A percentile compares a stretch with the other conserved stretches of the same genome.
Evolutionary conservation across 2,888 invertebrate genomes (phyloP).

Genomic region (Megalurothrips usitatus): DNA sequence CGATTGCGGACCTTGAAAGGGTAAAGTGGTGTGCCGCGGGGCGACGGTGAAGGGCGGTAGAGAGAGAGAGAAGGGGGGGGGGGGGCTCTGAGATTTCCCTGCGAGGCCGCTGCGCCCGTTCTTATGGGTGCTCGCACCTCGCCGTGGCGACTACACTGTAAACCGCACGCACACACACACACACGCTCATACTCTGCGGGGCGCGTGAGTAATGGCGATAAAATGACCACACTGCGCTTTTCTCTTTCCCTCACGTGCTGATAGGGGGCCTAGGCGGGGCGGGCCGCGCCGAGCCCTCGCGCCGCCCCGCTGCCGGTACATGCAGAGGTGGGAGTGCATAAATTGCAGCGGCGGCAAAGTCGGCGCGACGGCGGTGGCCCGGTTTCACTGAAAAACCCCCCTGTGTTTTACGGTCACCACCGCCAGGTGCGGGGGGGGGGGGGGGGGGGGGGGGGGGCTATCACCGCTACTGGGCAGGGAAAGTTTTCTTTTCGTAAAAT

Average conservation of each 20-base stretch:
- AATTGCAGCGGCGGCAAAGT: neutral
- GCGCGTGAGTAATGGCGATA: constrained; percentile 11
- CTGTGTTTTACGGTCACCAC: neutral
- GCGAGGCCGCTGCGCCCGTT: neutral
- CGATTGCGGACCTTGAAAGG: constrained; percentile 5
- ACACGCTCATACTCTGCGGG: neutral
- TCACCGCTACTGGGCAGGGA: neutral
- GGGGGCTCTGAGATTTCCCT: neutral
- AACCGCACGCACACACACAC: neutral
- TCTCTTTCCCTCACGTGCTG: neutral
- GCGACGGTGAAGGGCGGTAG: too few species aligned
- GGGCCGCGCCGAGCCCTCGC: neutral
- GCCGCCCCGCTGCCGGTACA: neutral
- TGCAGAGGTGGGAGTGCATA: constrained; percentile 3
- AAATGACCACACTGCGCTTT: neutral
- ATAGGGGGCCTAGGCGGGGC: too few species aligned
- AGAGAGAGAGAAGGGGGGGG: neutral
- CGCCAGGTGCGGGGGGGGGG: too few species aligned
- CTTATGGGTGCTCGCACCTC: neutral
- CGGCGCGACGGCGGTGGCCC: neutral
- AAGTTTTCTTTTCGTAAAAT: too few species aligned
- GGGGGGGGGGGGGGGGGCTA: neutral
- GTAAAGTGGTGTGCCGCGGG: neutral
- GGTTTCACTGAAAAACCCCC: neutral
- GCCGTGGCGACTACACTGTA: neutral